phyloP scores from a whole-genome alignment of 2,888 invertebrate species.

The Limnephilus marmoratus region DNA sequence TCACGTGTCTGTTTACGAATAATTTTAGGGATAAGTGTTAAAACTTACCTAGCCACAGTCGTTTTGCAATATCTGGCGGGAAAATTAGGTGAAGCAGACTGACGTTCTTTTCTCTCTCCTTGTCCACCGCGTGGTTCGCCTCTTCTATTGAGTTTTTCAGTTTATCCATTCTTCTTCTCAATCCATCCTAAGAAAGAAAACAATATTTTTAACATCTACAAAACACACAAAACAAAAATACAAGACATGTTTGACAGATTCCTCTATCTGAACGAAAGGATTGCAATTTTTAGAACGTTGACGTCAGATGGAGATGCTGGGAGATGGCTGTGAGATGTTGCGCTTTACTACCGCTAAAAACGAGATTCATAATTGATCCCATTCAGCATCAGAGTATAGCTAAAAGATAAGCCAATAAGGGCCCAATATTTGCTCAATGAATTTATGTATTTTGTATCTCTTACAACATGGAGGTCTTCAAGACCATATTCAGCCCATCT shows the following conservation, averaged over 20 bases:
- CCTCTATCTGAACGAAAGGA: no score
- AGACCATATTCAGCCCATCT: no score
- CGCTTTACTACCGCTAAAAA: no score
- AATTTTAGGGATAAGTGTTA: no score
- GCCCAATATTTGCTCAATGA: not conserved
- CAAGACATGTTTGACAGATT: not conserved
- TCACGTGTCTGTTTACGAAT: no score
- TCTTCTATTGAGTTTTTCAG: slow-evolving; percentile 95
- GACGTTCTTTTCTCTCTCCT: slow-evolving; percentile 96
- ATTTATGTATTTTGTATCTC: no score
- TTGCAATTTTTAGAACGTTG: not conserved
- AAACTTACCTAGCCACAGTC: slow-evolving; percentile 91
- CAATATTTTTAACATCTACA: not conserved
- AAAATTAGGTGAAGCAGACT: slow-evolving; percentile 95
- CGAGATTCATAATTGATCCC: no score
- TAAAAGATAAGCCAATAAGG: not conserved
- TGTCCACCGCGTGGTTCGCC: slow-evolving; percentile 93
- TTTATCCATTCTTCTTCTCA: slow-evolving; percentile 95
- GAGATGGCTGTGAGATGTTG: no score
- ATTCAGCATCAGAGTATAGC: no score
- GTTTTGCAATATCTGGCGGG: slow-evolving; percentile 95
- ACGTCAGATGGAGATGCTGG: no score
- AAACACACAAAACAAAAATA: not conserved
- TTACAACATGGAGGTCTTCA: no score
- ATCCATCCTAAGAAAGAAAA: slow-evolving; percentile 82